These are phyloP conservation scores for Misgurnus mizolepis DNA, from an alignment of 2,113 vertebrate genomes.

Conservation along the genomic window DNA sequence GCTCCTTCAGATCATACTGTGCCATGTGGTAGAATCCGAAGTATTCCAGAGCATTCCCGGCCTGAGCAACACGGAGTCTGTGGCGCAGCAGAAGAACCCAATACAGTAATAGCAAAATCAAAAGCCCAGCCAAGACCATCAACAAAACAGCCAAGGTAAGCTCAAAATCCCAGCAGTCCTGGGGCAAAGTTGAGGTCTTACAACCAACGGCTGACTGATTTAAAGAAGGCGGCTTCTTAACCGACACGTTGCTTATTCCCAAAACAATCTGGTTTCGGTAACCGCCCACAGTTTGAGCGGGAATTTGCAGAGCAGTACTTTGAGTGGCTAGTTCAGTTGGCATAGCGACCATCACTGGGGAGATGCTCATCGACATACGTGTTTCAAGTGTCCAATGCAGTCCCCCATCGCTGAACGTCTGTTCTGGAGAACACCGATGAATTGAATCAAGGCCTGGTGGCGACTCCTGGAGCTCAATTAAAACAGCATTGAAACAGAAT, in stretches of 20 bases:
- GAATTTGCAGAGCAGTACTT: constrained; percentile 50
- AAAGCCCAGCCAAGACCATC: constrained; percentile 63
- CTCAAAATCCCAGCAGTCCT: constrained; percentile 62
- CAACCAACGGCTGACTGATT: constrained; percentile 52
- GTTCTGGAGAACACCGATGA: constrained; percentile 33
- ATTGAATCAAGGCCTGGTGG: constrained; percentile 2
- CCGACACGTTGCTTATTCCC: neutral
- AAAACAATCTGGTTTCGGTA: neutral
- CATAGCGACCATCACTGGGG: constrained; percentile 46
- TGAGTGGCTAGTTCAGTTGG: constrained; percentile 46
- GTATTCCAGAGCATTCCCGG: constrained; percentile 68
- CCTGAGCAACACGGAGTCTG: constrained; percentile 63
- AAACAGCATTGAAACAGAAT: constrained; percentile 26
- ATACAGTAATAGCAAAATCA: constrained; percentile 71
- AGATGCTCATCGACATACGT: neutral
- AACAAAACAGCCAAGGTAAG: constrained; percentile 62
- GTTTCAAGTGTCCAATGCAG: constrained; percentile 17
- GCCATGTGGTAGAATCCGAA: constrained; percentile 71
- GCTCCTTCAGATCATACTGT: constrained; percentile 68
- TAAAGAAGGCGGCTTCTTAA: constrained; percentile 14
- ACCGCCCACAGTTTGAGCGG: constrained; percentile 9
- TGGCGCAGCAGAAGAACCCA: constrained; percentile 68
- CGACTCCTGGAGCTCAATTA: neutral
- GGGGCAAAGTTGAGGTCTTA: constrained; percentile 48
- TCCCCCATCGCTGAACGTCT: constrained; percentile 6